These are phyloP conservation scores for Orthonevra nobilis DNA, from an alignment of 2,888 invertebrate species.

Conservation along the genomic window DNA sequence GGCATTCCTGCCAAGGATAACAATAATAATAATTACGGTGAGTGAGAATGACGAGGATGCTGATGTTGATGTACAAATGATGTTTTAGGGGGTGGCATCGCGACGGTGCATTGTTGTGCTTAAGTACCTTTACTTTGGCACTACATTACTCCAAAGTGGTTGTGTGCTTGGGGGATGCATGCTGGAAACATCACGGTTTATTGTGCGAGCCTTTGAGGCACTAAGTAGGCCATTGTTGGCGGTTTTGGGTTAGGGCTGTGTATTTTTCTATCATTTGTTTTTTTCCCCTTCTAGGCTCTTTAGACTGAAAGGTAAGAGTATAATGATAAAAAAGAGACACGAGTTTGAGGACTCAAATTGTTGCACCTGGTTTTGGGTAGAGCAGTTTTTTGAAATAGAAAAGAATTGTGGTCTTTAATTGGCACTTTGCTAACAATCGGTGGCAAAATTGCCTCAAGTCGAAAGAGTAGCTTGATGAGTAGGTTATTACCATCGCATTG, in stretches of 20 bases:
- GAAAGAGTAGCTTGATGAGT: neutral
- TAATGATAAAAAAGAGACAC: conserved; percentile 29
- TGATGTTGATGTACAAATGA: conserved; percentile 41
- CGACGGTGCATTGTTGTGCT: conserved; percentile 62
- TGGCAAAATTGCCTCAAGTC: neutral
- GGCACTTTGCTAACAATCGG: conserved; percentile 9
- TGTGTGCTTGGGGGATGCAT: conserved; percentile 29
- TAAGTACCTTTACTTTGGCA: conserved; percentile 67
- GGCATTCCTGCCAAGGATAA: conserved; percentile 76
- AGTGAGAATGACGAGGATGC: conserved; percentile 45
- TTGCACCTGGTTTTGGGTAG: conserved; percentile 17
- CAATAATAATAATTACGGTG: conserved; percentile 72
- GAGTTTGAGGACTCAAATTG: conserved; percentile 22
- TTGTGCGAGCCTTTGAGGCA: conserved; percentile 37
- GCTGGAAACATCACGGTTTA: neutral
- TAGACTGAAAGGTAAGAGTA: conserved; percentile 17
- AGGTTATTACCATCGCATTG: conserved; percentile 2
- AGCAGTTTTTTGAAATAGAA: conserved; percentile 10
- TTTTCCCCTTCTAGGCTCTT: conserved; percentile 13
- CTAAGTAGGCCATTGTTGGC: conserved; percentile 55
- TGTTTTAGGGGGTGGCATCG: neutral
- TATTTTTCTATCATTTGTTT: conserved; percentile 6
- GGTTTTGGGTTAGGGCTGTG: neutral
- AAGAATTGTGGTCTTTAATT: conserved; percentile 13
- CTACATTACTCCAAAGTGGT: conserved; percentile 62